A percentile compares a stretch with the other conserved stretches of the same genome.
These are phyloP conservation scores for Sporophila hypoxantha DNA, from an alignment of 2,113 vertebrate species.

Conservation along the genomic window DNA sequence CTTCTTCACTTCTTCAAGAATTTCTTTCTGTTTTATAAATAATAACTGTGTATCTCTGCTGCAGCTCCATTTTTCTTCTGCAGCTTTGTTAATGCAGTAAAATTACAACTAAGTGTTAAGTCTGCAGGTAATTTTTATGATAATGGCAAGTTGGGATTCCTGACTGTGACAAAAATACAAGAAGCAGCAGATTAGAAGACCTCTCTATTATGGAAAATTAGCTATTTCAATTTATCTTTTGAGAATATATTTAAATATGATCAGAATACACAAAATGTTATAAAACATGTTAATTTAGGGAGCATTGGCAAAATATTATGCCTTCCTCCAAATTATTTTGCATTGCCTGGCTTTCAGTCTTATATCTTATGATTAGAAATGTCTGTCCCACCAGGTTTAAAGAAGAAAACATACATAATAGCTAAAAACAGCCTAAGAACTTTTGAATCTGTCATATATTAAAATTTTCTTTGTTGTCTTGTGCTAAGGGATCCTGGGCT, in stretches of 20 bases:
- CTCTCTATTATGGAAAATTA: background rate
- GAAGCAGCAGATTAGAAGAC: background rate
- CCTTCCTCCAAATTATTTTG: background rate
- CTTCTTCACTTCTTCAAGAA: background rate
- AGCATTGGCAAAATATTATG: background rate
- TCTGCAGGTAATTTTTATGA: background rate
- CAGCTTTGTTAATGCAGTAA: background rate
- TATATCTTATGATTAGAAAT: background rate
- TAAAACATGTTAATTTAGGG: background rate
- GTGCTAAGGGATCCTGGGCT: background rate
- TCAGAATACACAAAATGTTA: background rate
- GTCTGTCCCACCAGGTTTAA: background rate
- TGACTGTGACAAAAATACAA: background rate
- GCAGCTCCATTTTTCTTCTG: background rate
- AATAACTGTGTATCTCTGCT: background rate
- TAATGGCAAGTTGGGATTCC: background rate
- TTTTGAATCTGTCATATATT: background rate
- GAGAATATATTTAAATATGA: background rate
- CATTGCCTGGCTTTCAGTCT: background rate
- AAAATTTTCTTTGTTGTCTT: background rate
- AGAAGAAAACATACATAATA: background rate
- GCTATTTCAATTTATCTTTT: background rate
- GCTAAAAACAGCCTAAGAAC: background rate
- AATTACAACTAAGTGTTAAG: background rate
- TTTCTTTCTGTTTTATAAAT: background rate